Percentiles rank a stretch among this genome's conserved stretches.
Evolutionary conservation across 1,140 invertebrate species (phyloP).

Genomic region (Drosophila sproati): DNA sequence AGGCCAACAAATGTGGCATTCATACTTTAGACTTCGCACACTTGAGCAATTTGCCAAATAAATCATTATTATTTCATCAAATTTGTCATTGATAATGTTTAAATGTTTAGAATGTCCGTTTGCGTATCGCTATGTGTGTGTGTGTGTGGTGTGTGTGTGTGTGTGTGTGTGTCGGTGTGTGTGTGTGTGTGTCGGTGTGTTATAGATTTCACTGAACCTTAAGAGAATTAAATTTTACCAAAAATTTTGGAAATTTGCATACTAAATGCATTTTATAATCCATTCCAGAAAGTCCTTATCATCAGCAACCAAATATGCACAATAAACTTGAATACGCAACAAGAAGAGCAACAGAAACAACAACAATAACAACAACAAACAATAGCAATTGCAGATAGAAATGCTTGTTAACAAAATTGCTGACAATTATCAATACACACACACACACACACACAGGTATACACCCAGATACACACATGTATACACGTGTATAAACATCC

Average conservation of each 20-base stretch:
- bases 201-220: neutral
- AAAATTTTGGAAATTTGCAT: constrained; percentile 40
- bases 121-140: constrained; percentile 13
- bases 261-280: constrained; percentile 48
- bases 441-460: constrained; percentile 11
- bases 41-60: constrained; percentile 82
- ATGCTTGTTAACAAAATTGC: constrained; percentile 46
- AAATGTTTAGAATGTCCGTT: constrained; percentile 48
- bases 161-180: no score
- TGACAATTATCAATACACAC: constrained; percentile 49
- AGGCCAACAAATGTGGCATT: constrained; percentile 58
- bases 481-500: neutral
- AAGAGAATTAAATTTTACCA: neutral
- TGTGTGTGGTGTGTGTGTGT: neutral
- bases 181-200: neutral
- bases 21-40: constrained; percentile 66
- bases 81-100: constrained; percentile 81
- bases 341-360: neutral
- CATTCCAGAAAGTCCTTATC: constrained; percentile 32
- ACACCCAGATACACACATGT: constrained; percentile 6
- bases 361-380: neutral
- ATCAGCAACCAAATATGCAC: constrained; percentile 12
- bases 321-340: constrained; percentile 18
- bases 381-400: constrained; percentile 33
- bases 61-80: constrained; percentile 83